Evolutionary conservation across 2,797 vertebrate species (phyloP).

Genomic region (Smutsia gigantea): DNA sequence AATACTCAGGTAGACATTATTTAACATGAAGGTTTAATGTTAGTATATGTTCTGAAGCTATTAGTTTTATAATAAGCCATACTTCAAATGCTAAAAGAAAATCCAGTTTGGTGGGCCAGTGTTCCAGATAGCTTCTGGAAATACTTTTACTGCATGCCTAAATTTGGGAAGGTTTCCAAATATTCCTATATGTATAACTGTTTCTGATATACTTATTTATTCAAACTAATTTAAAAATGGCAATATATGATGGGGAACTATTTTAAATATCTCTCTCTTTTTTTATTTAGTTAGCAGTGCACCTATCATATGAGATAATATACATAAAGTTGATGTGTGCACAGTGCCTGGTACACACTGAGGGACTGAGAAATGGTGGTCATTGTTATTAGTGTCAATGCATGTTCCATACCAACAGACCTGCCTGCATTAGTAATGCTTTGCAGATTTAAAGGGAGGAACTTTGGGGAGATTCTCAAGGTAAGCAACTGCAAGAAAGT

Average conservation of each 20-base stretch:
- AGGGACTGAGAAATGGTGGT: background rate
- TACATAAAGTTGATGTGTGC: no score
- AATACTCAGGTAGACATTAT: slow-evolving; percentile 7
- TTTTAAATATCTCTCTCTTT: background rate
- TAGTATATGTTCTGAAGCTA: background rate
- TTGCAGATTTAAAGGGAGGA: background rate
- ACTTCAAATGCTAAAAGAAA: slow-evolving; percentile 23
- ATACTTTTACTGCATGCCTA: background rate
- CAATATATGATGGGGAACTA: background rate
- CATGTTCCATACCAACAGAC: background rate
- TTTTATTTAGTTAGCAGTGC: background rate
- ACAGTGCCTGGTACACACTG: background rate
- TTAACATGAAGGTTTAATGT: background rate
- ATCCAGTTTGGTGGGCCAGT: background rate
- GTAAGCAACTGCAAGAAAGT: background rate
- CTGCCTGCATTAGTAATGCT: background rate
- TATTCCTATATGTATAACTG: background rate
- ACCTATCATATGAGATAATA: background rate
- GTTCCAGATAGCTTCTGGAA: background rate
- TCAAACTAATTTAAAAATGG: background rate
- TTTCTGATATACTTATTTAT: slow-evolving; percentile 6
- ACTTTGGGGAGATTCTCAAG: background rate
- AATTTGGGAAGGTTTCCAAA: background rate
- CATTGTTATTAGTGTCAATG: background rate
- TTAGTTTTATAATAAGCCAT: slow-evolving; percentile 37